A percentile compares a stretch with the other conserved stretches of the same genome.
phyloP scores from a whole-genome alignment of 2,888 invertebrate species.

The Cetonia aurata region DNA sequence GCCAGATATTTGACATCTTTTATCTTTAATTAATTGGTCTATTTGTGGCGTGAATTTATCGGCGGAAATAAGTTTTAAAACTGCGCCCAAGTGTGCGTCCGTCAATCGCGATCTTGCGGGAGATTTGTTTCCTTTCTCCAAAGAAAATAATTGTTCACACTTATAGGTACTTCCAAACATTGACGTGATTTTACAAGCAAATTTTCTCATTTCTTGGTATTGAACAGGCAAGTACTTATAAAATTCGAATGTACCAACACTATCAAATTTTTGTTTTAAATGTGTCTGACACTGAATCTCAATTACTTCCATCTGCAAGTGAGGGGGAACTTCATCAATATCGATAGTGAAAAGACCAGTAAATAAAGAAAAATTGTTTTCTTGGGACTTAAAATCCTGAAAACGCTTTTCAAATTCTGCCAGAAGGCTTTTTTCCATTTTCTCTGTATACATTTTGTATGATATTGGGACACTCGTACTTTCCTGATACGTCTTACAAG shows the following conservation, averaged over 20 bases:
- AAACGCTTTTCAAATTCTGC: too few species aligned
- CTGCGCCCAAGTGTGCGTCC: too few species aligned
- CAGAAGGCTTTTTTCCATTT: slow-evolving; percentile 8
- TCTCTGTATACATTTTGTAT: slow-evolving; percentile 44
- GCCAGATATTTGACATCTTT: too few species aligned
- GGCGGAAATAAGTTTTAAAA: too few species aligned
- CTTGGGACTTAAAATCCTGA: slow-evolving; percentile 8
- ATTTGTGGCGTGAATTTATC: too few species aligned
- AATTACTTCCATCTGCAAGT: slow-evolving; percentile 42
- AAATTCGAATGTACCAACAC: slow-evolving; percentile 15
- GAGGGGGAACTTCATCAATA: slow-evolving; percentile 9
- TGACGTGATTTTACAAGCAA: slow-evolving; percentile 2
- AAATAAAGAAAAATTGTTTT: slow-evolving; percentile 15
- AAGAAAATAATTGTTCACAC: neutral
- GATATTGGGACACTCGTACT: slow-evolving; percentile 20
- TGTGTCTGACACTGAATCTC: slow-evolving; percentile 35
- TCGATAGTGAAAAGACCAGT: neutral
- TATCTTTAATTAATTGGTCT: too few species aligned
- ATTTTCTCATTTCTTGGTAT: slow-evolving; percentile 1
- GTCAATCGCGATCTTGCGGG: too few species aligned
- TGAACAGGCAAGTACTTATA: neutral
- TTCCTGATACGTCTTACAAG: slow-evolving; percentile 14
- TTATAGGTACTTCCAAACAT: slow-evolving; percentile 16
- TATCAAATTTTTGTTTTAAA: slow-evolving; percentile 45
- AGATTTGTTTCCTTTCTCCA: too few species aligned